Percentiles rank a stretch among this genome's conserved stretches.
phyloP scores from a whole-genome alignment of 2,797 vertebrate species.

The Notoglanidium macrostoma region DNA sequence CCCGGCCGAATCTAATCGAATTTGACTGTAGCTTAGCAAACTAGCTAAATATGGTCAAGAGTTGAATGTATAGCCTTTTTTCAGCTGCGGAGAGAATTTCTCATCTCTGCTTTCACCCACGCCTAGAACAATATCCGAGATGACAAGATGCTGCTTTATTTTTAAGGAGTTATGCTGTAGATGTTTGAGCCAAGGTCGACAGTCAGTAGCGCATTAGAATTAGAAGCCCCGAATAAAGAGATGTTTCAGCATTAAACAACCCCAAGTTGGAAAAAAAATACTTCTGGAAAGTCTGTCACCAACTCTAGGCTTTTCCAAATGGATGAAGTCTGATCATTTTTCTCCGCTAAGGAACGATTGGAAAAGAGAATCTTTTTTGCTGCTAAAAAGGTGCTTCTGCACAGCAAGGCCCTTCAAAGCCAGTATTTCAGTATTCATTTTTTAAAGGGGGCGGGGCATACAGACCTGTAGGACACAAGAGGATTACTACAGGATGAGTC shows the following conservation, averaged over 20 bases:
- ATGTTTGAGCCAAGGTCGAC: too few relatives aligned
- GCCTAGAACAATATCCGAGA: background rate
- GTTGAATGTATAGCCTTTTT: background rate
- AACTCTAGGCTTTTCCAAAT: background rate
- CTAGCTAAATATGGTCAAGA: background rate
- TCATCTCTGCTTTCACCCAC: background rate
- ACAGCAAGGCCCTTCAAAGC: background rate
- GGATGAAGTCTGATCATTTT: background rate
- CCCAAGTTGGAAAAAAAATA: background rate
- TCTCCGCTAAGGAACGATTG: background rate
- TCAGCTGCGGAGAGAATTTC: background rate
- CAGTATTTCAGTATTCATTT: background rate
- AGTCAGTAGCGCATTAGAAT: too few relatives aligned
- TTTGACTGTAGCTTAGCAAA: background rate
- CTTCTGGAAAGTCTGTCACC: background rate
- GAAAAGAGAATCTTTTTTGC: background rate
- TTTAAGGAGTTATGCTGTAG: background rate
- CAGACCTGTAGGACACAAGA: background rate
- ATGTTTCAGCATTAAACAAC: background rate
- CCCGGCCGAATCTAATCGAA: too few relatives aligned
- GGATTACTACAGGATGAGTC: too few relatives aligned
- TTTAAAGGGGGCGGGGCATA: background rate
- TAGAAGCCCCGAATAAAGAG: background rate
- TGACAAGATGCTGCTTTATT: background rate
- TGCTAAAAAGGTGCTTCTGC: background rate